phyloP scores from a whole-genome alignment of 1,140 invertebrate genomes.

The Geopemphigus sp. region DNA sequence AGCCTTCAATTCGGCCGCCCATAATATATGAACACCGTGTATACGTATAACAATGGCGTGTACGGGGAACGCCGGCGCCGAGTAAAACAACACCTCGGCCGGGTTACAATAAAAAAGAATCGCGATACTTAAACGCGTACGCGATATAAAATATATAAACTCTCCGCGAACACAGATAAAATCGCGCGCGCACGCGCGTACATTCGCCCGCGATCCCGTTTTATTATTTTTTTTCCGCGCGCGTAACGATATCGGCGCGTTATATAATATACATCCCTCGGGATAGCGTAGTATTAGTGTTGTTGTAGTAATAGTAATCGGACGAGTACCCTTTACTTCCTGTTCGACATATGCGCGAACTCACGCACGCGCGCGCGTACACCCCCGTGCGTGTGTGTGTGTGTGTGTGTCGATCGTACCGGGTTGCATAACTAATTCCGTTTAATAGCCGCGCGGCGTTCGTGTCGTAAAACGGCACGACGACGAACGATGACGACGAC shows the following conservation, averaged over 20 bases:
- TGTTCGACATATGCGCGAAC: slow-evolving; percentile 36
- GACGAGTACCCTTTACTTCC: slow-evolving; percentile 43
- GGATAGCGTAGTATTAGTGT: not conserved
- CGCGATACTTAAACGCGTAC: too few species aligned
- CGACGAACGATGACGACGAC: not conserved
- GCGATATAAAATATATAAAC: too few species aligned
- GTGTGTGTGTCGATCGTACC: slow-evolving; percentile 6
- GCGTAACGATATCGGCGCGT: not conserved
- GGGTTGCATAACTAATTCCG: slow-evolving; percentile 49
- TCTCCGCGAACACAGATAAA: too few species aligned
- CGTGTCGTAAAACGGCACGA: slow-evolving; percentile 20
- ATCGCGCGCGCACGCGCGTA: too few species aligned
- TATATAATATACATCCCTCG: not conserved
- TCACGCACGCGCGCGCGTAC: not conserved
- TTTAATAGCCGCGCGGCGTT: slow-evolving; percentile 40
- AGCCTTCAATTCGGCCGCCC: too few species aligned
- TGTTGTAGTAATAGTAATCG: not conserved
- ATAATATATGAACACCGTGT: too few species aligned
- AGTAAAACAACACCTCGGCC: too few species aligned
- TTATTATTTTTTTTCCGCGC: slow-evolving; percentile 12
- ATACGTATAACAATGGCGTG: too few species aligned
- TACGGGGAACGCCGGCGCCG: too few species aligned
- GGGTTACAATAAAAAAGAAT: too few species aligned
- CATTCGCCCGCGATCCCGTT: too few species aligned
- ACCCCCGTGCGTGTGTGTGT: too few species aligned